Evolutionary conservation across 2,797 vertebrate species (phyloP).

Genomic region (Lutra lutra): DNA sequence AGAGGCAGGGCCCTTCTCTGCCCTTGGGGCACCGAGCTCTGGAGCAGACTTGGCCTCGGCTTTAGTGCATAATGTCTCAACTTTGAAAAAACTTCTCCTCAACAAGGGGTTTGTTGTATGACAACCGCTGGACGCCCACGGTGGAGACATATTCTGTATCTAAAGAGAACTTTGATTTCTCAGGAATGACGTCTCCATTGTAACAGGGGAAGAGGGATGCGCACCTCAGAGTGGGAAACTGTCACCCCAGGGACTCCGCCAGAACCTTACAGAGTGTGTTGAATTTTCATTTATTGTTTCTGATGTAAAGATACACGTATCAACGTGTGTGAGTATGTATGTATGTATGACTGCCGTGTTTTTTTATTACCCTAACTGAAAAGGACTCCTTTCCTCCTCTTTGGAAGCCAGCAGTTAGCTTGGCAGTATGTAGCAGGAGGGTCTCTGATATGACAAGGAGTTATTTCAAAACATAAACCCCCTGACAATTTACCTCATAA

Average conservation of each 20-base stretch:
- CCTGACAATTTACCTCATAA: slow-evolving; percentile 67
- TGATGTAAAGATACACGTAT: background rate
- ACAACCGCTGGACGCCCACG: background rate
- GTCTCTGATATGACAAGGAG: slow-evolving; percentile 51
- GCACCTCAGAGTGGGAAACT: background rate
- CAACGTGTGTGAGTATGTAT: too few relatives aligned
- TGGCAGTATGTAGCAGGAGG: slow-evolving; percentile 43
- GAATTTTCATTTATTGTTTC: slow-evolving; percentile 23
- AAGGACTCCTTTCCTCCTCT: slow-evolving; percentile 41
- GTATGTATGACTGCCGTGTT: background rate
- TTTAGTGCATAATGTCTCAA: slow-evolving; percentile 20
- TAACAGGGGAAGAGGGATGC: background rate
- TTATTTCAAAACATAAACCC: slow-evolving; percentile 67
- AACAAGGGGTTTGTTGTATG: slow-evolving; percentile 43
- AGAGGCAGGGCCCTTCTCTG: background rate
- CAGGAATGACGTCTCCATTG: slow-evolving; percentile 28
- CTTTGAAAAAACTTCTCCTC: slow-evolving; percentile 44
- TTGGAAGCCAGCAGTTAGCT: slow-evolving; percentile 59
- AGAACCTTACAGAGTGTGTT: background rate
- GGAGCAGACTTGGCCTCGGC: background rate
- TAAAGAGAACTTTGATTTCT: slow-evolving; percentile 36
- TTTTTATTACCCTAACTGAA: slow-evolving; percentile 51
- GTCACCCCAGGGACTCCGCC: background rate
- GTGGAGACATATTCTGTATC: background rate
- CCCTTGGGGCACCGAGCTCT: background rate